Conservation (phyloP, 2,797 vertebrate genomes). For the Mormyrus proboscirostris region DNA sequence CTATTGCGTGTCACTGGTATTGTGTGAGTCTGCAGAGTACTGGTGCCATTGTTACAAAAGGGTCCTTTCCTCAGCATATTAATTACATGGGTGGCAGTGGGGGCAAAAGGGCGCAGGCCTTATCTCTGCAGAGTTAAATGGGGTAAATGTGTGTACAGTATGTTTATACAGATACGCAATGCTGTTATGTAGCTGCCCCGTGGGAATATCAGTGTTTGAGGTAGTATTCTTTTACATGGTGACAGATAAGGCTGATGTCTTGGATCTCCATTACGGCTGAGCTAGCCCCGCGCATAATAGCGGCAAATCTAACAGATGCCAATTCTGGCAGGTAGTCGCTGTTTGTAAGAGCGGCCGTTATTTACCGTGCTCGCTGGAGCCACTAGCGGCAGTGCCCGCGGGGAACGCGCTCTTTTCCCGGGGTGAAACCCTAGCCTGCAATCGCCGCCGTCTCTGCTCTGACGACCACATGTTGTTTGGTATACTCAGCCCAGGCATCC, state of each 20-base stretch:
- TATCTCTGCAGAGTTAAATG: not conserved
- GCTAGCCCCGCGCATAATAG: not conserved
- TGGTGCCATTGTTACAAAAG: not conserved
- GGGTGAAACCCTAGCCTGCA: not conserved
- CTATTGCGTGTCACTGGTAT: not conserved
- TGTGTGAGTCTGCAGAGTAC: not conserved
- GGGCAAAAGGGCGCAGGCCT: not conserved
- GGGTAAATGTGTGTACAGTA: slow-evolving; percentile 2
- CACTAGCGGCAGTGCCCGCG: too few relatives aligned
- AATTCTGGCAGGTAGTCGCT: not conserved
- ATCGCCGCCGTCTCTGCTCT: not conserved
- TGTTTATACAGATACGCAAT: not conserved
- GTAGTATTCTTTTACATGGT: not conserved
- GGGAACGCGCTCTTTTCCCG: not conserved
- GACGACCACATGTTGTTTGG: not conserved
- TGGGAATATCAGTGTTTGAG: not conserved
- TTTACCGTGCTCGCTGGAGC: not conserved
- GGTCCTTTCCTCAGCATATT: not conserved
- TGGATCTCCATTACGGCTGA: not conserved
- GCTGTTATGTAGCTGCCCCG: not conserved
- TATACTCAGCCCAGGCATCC: not conserved
- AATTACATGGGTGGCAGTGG: not conserved
- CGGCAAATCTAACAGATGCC: not conserved
- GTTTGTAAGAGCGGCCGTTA: not conserved
- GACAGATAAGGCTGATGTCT: not conserved